Evolutionary conservation across 2,113 vertebrate genomes (phyloP), one percentile per base, ranked within the genome.

Genomic region (Dicrurus megarhynchus): DNA sequence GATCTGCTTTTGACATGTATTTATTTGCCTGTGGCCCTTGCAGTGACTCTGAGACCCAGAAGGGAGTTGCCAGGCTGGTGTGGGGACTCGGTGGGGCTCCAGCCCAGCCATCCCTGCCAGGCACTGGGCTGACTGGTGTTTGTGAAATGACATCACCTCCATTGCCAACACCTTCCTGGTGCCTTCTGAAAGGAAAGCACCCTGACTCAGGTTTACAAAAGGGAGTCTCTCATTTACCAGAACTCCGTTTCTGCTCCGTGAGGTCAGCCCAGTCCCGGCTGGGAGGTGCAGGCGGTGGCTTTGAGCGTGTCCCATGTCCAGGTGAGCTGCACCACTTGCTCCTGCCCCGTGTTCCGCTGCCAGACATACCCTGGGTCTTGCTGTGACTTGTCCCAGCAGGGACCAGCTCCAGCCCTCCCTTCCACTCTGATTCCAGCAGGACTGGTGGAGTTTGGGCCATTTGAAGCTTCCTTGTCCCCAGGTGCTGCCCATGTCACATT

Each of bases 331-430:
- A 32, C 6, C 3, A 2, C 28, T 14, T 1, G 1, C 27, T 79
- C 57, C 67, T 65, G 32, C 10, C 46, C 46, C 18, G 19, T 1
- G 0, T 23, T 85, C 57, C 55, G 33, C 39, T 83, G 65, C 30
- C 65, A 82, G n/a, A 41, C 0, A 0, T 27, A 33, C 22, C 13
- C 39, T 1, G 2, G n/a, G 5, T 67, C 47, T 63, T 59, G 26
- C 60, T 71, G 47, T 1, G 2, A 39, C 37, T 68, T 50, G 8
- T 56, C 37, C 39, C 30, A 74, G 70, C 32, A 61, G 8, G 15
- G 24, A 59, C 30, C 76, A 70, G 37, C 37, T 78, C 67, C 53
- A 80, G 44, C 63, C 17, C 12, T n/a, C 78, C 47, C 60, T 59
- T 28, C n/a, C 55, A 41, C 39, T 39, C 55, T 6, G 11, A 75